Evolutionary conservation across 2,888 invertebrate genomes (phyloP).

Genomic region (Xanthia icteritia): DNA sequence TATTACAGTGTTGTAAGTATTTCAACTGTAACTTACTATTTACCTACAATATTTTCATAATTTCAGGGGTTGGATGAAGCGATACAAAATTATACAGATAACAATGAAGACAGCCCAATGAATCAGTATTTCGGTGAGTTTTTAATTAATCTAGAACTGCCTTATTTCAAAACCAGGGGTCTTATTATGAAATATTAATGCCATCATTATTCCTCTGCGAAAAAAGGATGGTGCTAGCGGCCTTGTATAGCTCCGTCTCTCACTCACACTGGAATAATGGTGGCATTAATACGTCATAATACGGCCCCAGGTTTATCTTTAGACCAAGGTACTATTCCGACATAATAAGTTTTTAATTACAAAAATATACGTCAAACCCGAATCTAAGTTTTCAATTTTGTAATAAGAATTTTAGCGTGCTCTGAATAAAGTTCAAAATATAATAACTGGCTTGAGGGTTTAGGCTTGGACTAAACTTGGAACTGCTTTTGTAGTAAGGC

Average conservation of each 20-base stretch:
- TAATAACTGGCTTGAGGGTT: not conserved
- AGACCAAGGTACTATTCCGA: too few species aligned
- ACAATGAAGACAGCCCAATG: slow-evolving; percentile 56
- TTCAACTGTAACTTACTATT: not conserved
- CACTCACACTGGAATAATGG: too few species aligned
- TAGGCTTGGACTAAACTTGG: not conserved
- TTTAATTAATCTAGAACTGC: not conserved
- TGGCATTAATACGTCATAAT: too few species aligned
- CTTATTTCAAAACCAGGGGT: not conserved
- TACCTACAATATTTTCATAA: not conserved
- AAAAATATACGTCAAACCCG: not conserved
- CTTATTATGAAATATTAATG: too few species aligned
- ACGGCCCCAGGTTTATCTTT: too few species aligned
- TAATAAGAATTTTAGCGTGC: not conserved
- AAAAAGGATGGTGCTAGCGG: too few species aligned
- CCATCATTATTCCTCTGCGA: too few species aligned
- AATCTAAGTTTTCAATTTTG: not conserved
- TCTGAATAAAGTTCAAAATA: not conserved
- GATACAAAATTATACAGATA: slow-evolving; percentile 59
- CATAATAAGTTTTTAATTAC: too few species aligned
- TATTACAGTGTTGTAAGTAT: not conserved
- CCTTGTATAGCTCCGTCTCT: too few species aligned
- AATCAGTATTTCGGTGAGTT: slow-evolving; percentile 67
- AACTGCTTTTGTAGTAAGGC: not conserved
- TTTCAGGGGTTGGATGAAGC: slow-evolving; percentile 71